Conservation (phyloP, 2,888 invertebrate genomes). For the Dendrolimus pini region DNA sequence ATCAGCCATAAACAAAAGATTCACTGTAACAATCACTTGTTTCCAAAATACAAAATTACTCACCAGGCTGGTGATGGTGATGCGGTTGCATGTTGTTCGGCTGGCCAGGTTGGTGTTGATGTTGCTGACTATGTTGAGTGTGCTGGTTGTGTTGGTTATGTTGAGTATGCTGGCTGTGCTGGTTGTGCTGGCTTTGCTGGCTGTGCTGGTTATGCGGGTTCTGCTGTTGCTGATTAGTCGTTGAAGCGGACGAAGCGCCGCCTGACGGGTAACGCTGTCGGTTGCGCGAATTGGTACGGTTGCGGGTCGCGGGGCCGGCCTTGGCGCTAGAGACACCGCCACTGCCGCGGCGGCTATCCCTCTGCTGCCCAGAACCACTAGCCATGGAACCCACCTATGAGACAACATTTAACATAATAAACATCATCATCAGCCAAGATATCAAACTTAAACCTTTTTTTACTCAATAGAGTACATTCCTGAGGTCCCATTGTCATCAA, state of each 20-base stretch:
- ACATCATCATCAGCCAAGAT: not conserved
- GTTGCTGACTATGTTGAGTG: constrained; percentile 9
- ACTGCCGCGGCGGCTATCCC: constrained; percentile 53
- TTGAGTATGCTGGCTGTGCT: constrained; percentile 22
- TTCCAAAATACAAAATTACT: constrained; percentile 9
- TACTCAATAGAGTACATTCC: no score
- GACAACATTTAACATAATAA: not conserved
- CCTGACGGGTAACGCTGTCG: constrained; percentile 48
- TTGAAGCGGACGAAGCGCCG: constrained; percentile 28
- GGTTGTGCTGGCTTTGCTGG: constrained; percentile 42
- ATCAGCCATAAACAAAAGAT: no score
- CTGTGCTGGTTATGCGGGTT: constrained; percentile 46
- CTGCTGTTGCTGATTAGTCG: constrained; percentile 35
- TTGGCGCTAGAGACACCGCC: constrained; percentile 35
- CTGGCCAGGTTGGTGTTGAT: constrained; percentile 9
- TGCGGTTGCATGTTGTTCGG: constrained; percentile 14
- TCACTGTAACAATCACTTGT: no score
- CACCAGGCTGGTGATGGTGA: constrained; percentile 41
- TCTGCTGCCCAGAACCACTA: constrained; percentile 46
- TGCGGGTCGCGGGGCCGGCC: constrained; percentile 31
- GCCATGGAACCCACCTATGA: constrained; percentile 46
- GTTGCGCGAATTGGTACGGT: constrained; percentile 44
- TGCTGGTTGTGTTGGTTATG: constrained; percentile 22
- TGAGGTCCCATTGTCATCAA: no score
- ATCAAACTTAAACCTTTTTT: no score